A percentile compares a stretch with the other conserved stretches of the same genome.
These are phyloP conservation scores for Eospalax fontanierii DNA, from an alignment of 2,797 vertebrate genomes.

Conservation along the genomic window DNA sequence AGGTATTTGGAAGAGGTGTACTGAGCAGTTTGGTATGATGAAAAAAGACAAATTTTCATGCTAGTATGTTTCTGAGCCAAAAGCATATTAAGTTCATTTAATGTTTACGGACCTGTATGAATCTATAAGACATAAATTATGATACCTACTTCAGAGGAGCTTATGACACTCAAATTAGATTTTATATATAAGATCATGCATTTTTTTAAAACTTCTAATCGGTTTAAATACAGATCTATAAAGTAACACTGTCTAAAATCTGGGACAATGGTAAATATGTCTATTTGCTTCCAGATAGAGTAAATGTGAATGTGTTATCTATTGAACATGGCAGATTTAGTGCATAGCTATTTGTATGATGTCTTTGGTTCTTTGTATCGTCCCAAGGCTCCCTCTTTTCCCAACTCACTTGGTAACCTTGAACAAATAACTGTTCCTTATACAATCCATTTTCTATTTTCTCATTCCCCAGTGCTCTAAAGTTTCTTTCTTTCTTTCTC, in stretches of 20 bases:
- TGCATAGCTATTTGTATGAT: background rate
- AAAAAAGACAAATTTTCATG: background rate
- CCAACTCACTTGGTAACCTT: conserved; percentile 78
- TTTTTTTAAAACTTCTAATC: conserved; percentile 15
- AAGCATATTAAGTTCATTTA: background rate
- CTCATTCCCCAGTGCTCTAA: conserved; percentile 74
- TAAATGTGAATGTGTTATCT: background rate
- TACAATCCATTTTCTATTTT: conserved; percentile 76
- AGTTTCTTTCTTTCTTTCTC: conserved; percentile 76
- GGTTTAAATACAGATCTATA: background rate
- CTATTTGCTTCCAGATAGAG: background rate
- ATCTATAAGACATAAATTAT: background rate
- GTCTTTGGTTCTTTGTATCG: background rate
- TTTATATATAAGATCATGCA: conserved; percentile 5
- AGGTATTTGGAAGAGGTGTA: conserved; percentile 21
- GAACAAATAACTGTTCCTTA: conserved; percentile 71
- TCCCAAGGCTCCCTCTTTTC: background rate
- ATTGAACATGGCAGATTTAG: background rate
- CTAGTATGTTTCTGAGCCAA: background rate
- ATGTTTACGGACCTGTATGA: conserved; percentile 10
- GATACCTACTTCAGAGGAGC: background rate
- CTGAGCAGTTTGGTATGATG: background rate
- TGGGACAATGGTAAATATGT: background rate
- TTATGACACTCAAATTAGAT: background rate
- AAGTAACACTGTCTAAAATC: conserved; percentile 12